Conservation (phyloP, 2,888 invertebrate genomes). For the Helicoverpa assulta region DNA sequence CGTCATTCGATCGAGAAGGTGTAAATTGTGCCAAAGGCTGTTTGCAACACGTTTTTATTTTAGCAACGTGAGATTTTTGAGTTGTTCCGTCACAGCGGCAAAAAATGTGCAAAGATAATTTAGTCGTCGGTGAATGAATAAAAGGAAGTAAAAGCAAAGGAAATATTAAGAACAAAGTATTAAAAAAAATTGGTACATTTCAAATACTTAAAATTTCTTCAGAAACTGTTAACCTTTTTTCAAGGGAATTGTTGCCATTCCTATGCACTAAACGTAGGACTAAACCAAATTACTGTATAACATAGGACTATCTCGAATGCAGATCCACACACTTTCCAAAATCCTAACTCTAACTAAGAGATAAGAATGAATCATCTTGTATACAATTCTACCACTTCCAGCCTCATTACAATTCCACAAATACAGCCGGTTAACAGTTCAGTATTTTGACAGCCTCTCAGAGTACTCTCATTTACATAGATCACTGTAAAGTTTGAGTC, state of each 20-base stretch:
- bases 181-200: no score
- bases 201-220: no score
- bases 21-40: slow-evolving; percentile 48
- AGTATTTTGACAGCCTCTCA: slow-evolving; percentile 59
- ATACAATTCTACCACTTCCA: slow-evolving; percentile 22
- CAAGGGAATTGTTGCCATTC: no score
- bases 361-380: slow-evolving; percentile 35
- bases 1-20: slow-evolving; percentile 41
- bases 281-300: no score
- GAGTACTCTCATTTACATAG: slow-evolving; percentile 62
- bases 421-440: slow-evolving; percentile 44
- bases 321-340: no score
- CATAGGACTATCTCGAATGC: no score
- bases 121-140: not conserved
- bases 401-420: slow-evolving; percentile 38
- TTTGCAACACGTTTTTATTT: slow-evolving; percentile 33
- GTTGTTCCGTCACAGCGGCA: not conserved
- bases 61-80: not conserved
- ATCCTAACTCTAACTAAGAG: slow-evolving; percentile 8
- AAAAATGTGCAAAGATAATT: not conserved
- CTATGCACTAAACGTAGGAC: no score
- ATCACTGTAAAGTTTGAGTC: slow-evolving; percentile 44
- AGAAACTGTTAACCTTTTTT: no score
- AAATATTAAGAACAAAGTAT: no score
- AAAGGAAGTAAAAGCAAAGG: no score